Base-by-base conservation (phyloP, 2,797 vertebrate genomes). In the Lagodon rhomboides region DNA sequence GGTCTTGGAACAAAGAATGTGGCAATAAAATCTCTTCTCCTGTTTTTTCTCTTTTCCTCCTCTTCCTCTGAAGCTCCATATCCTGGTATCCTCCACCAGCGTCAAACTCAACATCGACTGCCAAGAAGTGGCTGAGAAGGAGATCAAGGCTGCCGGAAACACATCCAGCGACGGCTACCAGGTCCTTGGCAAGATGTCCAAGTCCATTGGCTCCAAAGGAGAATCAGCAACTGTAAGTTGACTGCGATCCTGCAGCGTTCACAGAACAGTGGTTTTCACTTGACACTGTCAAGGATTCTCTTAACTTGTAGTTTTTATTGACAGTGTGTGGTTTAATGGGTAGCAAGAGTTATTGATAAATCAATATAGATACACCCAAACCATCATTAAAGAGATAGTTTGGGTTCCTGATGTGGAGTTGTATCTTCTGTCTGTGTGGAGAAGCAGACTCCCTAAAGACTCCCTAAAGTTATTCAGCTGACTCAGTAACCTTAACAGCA, bases 51-150 rank as follows among this genome's bases (percentile, higher is more conserved):
- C 12, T 23, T 34, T 16, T 22, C 12, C 7, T 51, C 4, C 4
- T 34, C 47, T 6, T 34, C 25, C 34, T 38, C 86, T 89, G 69
- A 87, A 99, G 98, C 95, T 99, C 84, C 97, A 99, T 87, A 93
- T 99, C 84, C 92, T 99, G 90, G 97, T 99, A 58, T 98, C 97
- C 20, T 88, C 97, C 75, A 96, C 93, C 85, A 95, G 89, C 74
- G 94, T 98, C 86, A 98, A 96, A 80, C 94, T 99, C 90, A 97
- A 97, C 75, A 72, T 99, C 47, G 98, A 99, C 94, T 99, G 98
- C 91, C 96, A 95, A 85, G 96, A 97, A 88, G 96, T 97, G 87
- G 86, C 94, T 4, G 97, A 98, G 81, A 97, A 98, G 88, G 90
- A 94, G 81, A 95, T 98, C 75, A 97, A 97, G 73, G 95, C 95